Evolutionary conservation across 2,888 invertebrate genomes (phyloP).

Genomic region (Athalia rosae): DNA sequence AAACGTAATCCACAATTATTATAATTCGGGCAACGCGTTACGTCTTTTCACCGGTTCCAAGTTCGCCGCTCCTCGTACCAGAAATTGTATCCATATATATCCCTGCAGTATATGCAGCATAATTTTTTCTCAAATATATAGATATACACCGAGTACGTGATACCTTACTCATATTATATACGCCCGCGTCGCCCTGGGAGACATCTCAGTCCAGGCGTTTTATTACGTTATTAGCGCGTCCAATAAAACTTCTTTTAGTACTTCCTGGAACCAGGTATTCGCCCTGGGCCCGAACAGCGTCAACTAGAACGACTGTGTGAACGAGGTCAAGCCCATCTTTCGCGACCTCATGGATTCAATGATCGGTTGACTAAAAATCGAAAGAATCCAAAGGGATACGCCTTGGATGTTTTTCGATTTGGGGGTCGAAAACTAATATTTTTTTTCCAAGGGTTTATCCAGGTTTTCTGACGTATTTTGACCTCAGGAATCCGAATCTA

Average conservation of each 20-base stretch:
- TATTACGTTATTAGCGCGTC: constrained; percentile 64
- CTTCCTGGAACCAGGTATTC: constrained; percentile 53
- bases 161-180: constrained; percentile 19
- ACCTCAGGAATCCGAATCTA: too few relatives aligned
- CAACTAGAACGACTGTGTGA: constrained; percentile 38
- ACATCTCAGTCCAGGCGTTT: constrained; percentile 36
- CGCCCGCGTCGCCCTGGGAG: constrained; percentile 45
- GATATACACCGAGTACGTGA: background rate
- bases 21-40: constrained; percentile 31
- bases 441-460: too few relatives aligned
- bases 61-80: constrained; percentile 17
- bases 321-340: constrained; percentile 17
- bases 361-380: too few relatives aligned
- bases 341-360: background rate
- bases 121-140: background rate
- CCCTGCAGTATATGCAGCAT: background rate
- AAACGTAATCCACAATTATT: constrained; percentile 42
- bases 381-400: too few relatives aligned
- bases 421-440: too few relatives aligned
- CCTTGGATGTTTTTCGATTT: too few relatives aligned
- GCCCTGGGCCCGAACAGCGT: constrained; percentile 33
- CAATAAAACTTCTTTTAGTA: constrained; percentile 65
- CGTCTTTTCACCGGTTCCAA: background rate
- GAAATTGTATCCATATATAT: constrained; percentile 9
- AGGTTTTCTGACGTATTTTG: too few relatives aligned